A percentile compares a stretch with the other conserved stretches of the same genome.
Evolutionary conservation across 2,888 invertebrate species (phyloP).

Genomic region (Agapostemon virescens): DNA sequence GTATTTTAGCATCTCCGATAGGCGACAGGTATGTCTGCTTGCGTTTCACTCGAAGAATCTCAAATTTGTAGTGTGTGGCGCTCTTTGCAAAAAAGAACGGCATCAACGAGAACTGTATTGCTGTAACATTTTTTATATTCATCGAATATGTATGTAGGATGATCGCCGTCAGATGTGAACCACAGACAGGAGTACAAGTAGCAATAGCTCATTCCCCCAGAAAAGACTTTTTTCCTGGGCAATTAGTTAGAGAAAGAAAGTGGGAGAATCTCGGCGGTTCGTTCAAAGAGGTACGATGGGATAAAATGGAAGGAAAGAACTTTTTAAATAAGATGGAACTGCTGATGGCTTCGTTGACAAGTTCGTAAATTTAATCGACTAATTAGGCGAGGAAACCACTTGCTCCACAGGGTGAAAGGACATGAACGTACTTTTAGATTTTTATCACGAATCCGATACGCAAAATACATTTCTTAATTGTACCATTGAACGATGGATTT

Average conservation of each 20-base stretch:
- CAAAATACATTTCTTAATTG: slow-evolving; percentile 24
- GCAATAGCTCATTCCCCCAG: slow-evolving; percentile 94
- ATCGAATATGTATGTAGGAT: slow-evolving; percentile 81
- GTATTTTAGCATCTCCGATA: slow-evolving; percentile 93
- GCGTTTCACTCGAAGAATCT: neutral
- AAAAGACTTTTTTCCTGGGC: slow-evolving; percentile 93
- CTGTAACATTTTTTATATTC: neutral
- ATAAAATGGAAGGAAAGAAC: slow-evolving; percentile 97
- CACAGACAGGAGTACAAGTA: slow-evolving; percentile 92
- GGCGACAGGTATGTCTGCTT: slow-evolving; percentile 84
- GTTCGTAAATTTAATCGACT: slow-evolving; percentile 82
- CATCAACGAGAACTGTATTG: neutral
- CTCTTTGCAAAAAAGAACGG: neutral
- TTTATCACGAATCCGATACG: slow-evolving; percentile 24
- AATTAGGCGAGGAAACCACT: slow-evolving; percentile 40
- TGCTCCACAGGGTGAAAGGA: slow-evolving; percentile 50
- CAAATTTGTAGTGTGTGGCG: neutral
- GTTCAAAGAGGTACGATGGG: slow-evolving; percentile 93
- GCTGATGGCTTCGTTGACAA: slow-evolving; percentile 93
- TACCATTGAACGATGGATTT: slow-evolving; percentile 24
- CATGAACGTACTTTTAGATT: slow-evolving; percentile 28
- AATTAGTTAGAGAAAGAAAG: slow-evolving; percentile 92
- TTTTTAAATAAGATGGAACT: slow-evolving; percentile 98
- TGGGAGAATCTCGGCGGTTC: slow-evolving; percentile 97
- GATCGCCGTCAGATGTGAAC: slow-evolving; percentile 94